Percentiles rank a stretch among this genome's conserved stretches.
These are phyloP conservation scores for Petrocephalus zakoni DNA, from an alignment of 2,113 vertebrate species.

Conservation along the genomic window DNA sequence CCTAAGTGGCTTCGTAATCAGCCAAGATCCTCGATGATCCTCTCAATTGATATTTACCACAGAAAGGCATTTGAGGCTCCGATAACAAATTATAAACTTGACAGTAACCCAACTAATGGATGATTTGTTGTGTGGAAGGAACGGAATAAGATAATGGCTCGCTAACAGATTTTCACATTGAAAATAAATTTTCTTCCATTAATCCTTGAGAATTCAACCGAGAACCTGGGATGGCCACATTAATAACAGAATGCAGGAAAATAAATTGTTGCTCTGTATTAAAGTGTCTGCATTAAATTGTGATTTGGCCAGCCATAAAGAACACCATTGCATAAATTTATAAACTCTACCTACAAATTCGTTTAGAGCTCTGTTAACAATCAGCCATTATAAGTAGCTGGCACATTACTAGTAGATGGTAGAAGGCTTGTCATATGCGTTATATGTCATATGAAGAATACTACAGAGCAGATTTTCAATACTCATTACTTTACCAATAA, in stretches of 20 bases:
- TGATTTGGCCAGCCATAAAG: neutral
- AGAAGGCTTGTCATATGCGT: neutral
- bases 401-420: neutral
- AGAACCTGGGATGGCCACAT: neutral
- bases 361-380: neutral
- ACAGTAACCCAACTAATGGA: neutral
- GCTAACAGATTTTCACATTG: neutral
- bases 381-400: neutral
- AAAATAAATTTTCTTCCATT: neutral
- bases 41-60: constrained; percentile 4
- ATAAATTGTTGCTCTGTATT: neutral
- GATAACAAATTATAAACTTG: neutral
- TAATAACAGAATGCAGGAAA: neutral
- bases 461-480: neutral
- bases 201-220: neutral
- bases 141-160: neutral
- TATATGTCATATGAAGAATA: neutral
- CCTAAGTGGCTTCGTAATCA: neutral
- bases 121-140: neutral
- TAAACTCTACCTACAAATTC: neutral
- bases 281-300: neutral
- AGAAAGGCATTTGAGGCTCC: neutral
- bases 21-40: neutral
- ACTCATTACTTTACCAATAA: neutral
- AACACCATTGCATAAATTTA: neutral